Evolutionary conservation across 2,888 invertebrate species (phyloP).

Genomic region (Halictus quadricinctus): DNA sequence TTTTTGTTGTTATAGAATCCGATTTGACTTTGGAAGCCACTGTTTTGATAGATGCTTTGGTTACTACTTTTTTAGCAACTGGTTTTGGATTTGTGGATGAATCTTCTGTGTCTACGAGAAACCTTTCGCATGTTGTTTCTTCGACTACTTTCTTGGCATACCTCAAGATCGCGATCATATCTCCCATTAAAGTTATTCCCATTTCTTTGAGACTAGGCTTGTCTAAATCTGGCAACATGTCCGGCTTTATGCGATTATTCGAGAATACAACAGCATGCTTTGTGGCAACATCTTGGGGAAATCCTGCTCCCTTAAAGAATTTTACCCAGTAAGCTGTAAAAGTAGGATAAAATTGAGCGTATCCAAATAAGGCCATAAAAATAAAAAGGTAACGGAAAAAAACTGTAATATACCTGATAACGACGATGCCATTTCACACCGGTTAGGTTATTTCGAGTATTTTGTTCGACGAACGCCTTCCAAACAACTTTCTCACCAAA

Average conservation of each 20-base stretch:
- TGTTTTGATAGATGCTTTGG: conserved; percentile 69
- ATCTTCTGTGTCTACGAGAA: conserved; percentile 78
- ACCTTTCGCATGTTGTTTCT: conserved; percentile 81
- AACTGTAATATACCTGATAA: conserved; percentile 68
- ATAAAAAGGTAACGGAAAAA: conserved; percentile 5
- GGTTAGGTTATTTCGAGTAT: conserved; percentile 49
- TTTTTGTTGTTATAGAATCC: conserved; percentile 54
- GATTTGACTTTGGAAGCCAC: conserved; percentile 66
- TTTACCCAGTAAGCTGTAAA: conserved; percentile 89
- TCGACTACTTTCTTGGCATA: conserved; percentile 86
- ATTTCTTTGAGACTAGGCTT: conserved; percentile 94
- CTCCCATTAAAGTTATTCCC: conserved; percentile 90
- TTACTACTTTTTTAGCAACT: conserved; percentile 68
- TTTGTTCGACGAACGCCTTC: background rate
- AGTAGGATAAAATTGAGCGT: conserved; percentile 26
- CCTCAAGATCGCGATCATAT: conserved; percentile 86
- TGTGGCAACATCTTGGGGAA: conserved; percentile 90
- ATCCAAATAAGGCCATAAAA: background rate
- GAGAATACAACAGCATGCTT: conserved; percentile 93
- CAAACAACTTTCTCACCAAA: background rate
- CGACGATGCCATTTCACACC: conserved; percentile 71
- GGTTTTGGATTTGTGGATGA: conserved; percentile 58
- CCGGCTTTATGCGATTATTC: conserved; percentile 92
- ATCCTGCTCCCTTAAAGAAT: conserved; percentile 93
- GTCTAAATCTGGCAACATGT: conserved; percentile 93